A percentile compares a stretch with the other conserved stretches of the same genome.
phyloP scores from a whole-genome alignment of 92 coral and sea anemone species.

The Porites evermanni region DNA sequence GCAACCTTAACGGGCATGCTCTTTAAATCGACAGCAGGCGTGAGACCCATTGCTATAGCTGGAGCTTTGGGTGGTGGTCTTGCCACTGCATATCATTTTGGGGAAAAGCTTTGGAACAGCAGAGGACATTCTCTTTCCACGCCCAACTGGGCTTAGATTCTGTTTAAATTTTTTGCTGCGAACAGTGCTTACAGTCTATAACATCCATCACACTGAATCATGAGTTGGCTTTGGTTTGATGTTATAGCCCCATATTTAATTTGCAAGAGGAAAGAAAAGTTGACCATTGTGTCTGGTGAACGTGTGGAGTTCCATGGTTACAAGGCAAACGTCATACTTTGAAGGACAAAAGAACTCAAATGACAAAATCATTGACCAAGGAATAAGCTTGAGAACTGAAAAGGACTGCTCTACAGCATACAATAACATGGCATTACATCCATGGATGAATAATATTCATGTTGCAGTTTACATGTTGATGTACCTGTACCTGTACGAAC shows the following conservation, averaged over 20 bases:
- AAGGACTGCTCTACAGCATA: background rate
- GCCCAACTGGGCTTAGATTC: constrained; percentile 91
- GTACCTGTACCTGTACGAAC: no score
- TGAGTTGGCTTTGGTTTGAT: background rate
- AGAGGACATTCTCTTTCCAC: constrained; percentile 90
- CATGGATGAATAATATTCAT: no score
- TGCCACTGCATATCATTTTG: constrained; percentile 90
- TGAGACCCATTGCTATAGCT: constrained; percentile 94
- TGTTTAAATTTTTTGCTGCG: background rate
- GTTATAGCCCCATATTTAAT: background rate
- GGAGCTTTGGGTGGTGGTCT: constrained; percentile 92
- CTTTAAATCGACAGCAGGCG: constrained; percentile 81
- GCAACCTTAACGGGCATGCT: constrained; percentile 60
- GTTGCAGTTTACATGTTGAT: no score
- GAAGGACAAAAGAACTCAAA: background rate
- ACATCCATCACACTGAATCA: background rate
- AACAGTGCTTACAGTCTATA: background rate
- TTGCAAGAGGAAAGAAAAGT: background rate
- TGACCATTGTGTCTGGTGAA: background rate
- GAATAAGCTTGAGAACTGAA: background rate
- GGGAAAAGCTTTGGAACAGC: constrained; percentile 84
- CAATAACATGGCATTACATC: background rate
- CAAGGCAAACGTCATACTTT: background rate
- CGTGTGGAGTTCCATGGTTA: background rate
- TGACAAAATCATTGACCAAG: background rate